Conservation (phyloP, 2,888 invertebrate species). For the Platypus cylindrus region DNA sequence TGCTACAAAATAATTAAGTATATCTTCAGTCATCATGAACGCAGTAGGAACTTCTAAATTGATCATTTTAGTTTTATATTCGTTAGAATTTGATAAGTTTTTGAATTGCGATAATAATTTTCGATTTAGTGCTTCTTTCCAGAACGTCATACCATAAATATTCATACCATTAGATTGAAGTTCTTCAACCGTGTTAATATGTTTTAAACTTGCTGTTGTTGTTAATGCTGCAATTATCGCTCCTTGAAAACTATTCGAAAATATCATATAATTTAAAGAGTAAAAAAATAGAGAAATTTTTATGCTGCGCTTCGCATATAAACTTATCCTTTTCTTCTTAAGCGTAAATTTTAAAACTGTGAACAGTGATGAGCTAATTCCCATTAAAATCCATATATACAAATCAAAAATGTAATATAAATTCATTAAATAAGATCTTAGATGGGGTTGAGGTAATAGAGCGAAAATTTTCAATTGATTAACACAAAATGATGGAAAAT, state of each 20-base stretch:
- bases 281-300: too few species aligned
- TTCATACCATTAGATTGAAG: conserved; percentile 6
- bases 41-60: too few species aligned
- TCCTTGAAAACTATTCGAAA: conserved; percentile 9
- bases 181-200: conserved; percentile 10
- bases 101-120: conserved; percentile 4
- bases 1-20: too few species aligned
- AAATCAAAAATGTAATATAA: conserved; percentile 7
- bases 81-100: too few species aligned
- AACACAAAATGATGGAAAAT: conserved; percentile 5
- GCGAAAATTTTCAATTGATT: conserved; percentile 2
- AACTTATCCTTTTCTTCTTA: too few species aligned
- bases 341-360: too few species aligned
- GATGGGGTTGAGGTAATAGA: conserved; percentile 6
- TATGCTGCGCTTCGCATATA: too few species aligned
- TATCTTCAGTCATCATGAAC: conserved; percentile 1
- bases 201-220: conserved; percentile 3
- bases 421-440: conserved; percentile 3
- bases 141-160: conserved; percentile 4
- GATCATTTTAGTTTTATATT: too few species aligned
- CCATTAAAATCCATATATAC: conserved; percentile 8
- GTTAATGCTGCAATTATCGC: conserved; percentile 9
- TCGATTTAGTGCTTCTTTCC: conserved; percentile 1
- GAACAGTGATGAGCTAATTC: neutral
- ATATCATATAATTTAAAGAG: conserved; percentile 2